Base-by-base conservation (phyloP, 2,888 invertebrate genomes). In the Steinernema hermaphroditum region DNA sequence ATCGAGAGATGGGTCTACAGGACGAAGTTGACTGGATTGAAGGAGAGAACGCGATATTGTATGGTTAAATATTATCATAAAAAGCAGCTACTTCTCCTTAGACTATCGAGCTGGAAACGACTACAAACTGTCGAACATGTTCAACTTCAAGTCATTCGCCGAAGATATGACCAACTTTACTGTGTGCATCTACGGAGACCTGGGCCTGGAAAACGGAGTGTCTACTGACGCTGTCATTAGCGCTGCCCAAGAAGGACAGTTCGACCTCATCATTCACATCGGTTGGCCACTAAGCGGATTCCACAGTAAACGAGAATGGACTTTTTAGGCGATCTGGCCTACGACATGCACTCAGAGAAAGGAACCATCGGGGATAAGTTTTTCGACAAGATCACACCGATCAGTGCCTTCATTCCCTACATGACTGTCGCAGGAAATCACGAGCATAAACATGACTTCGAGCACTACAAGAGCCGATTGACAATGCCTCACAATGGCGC, bases 171-270 rank as follows among this genome's bases (percentile, higher is more conserved):
- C 2, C 29, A 29, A 62, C 32, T 62, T 27, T 29, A 62, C 62
- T n/a, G 62, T 62, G 14, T 62, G 62, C 19, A 62, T 62, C 34
- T 62, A 62, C 16, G 96, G 96, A 0, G 96, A 96, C 87, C 91
- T 96, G 92, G 96, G 96, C 32, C 93, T 92, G 87, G 92, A 91
- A 80, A 95, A 96, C 88, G 93, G 94, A 0, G 92, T 92, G 81
- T 93, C 94, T 0, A 89, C 96, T 72, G 90, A 62, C 2, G 62
- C 62, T 12, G 19, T 62, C 19, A 62, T 62, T 62, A 32, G 32
- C 16, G 62, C 27, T 85, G 90, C 92, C 0, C 92, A 93, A 84
- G 89, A 90, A 54, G 92, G 91, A 12, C 69, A 77, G 16, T 79
- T 82, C 46, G 86, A 87, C 75, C 80, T 85, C n/a, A 75, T 85